Conservation (phyloP, 2,797 vertebrate genomes). For the Spinibarbus caldwelli region DNA sequence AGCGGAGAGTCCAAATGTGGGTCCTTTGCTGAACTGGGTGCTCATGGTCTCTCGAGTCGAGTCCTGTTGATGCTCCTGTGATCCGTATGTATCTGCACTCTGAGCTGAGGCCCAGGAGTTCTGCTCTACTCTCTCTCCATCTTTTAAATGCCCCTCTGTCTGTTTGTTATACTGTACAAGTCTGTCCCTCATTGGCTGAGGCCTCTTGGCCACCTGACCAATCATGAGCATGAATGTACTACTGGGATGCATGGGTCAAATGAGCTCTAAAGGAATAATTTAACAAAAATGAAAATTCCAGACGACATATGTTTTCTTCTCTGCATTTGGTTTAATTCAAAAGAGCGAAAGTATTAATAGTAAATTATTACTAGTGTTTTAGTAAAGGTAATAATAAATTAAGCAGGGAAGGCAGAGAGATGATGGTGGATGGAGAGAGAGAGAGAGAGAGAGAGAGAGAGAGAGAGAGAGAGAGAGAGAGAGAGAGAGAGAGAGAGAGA, state of each 20-base stretch:
- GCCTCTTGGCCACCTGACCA: constrained; percentile 12
- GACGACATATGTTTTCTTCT: not conserved
- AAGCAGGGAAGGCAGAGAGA: not conserved
- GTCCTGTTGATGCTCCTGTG: not conserved
- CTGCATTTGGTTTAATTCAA: constrained; percentile 11
- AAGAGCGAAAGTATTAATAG: not conserved
- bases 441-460: not conserved
- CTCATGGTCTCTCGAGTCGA: constrained; percentile 68
- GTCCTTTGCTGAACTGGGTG: constrained; percentile 78
- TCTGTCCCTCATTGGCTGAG: constrained; percentile 34
- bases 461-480: not conserved
- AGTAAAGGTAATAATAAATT: not conserved
- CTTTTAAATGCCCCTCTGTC: constrained; percentile 34
- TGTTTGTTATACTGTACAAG: not conserved
- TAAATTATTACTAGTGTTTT: not conserved
- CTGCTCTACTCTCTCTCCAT: not conserved
- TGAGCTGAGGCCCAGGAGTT: not conserved
- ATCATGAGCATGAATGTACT: constrained; percentile 1
- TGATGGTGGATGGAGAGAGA: not conserved
- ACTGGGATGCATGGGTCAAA: not conserved
- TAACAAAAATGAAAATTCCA: not conserved
- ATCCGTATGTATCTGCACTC: not conserved
- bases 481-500: not conserved
- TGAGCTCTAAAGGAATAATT: not conserved
- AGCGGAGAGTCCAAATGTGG: constrained; percentile 79